Base-by-base conservation (phyloP, 2,888 invertebrate species). In the Ennomos fuscantarius region DNA sequence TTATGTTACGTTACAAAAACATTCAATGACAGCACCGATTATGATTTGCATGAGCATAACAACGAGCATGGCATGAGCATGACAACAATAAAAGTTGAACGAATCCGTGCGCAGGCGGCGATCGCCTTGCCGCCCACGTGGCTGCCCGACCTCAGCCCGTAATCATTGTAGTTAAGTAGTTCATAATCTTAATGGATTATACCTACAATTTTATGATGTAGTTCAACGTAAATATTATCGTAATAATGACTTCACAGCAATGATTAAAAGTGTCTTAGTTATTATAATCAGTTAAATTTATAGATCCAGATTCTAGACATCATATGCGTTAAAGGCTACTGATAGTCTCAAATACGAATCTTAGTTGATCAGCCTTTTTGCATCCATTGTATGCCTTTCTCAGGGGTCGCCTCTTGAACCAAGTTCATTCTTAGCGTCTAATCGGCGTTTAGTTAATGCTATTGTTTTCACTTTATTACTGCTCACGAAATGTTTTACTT, bases 41-140 rank as follows among this genome's bases (percentile, higher is more conserved):
- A 77, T 79, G 71, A 84, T 86, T 86, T 82, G 82, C 84, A 85
- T 85, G 74, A 46, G 74, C 79, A 73, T 74, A 76, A 73, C 71
- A 77, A 72, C 72, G 32, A 48, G 41, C 40, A 41, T 44, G 75
- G 73, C 72, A 70, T 72, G 70, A 68, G 62, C 55, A 43, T 57
- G 51, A 52, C 47, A 49, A 49, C 43, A 36, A 58, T 56, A 66
- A 65, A 59, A 62, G 55, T 63, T 51, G 57, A 51, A 58, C 57
- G 53, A 45, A 53, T 51, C 46, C 31, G 31, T 49, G 63, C 56
- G 64, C 59, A 58, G 62, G 60, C 56, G 55, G 44, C 43, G 55
- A 24, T 42, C 53, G 46, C 56, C 63, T 47, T 44, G 59, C 15
- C 63, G 59, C 65, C 63, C 65, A 63, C 65, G 49, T 55, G 62